Conservation (phyloP, 2,113 vertebrate species). For the Pygoscelis adeliae region DNA sequence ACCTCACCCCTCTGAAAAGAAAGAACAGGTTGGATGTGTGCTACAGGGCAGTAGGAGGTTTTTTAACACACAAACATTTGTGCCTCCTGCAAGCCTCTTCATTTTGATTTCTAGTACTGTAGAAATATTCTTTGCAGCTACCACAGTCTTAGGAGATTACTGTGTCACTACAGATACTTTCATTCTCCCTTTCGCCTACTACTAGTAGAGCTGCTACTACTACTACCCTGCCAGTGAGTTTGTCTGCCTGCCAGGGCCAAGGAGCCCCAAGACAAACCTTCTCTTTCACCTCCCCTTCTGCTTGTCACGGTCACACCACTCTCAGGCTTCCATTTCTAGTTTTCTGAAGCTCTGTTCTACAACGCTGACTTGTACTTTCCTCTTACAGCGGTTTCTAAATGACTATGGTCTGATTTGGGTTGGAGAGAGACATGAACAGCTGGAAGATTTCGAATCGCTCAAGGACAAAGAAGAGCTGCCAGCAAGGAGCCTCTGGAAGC, state of each 20-base stretch:
- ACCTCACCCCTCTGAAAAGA: background rate
- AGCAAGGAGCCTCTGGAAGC: constrained; percentile 64
- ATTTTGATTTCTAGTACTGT: background rate
- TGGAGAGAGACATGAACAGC: constrained; percentile 62
- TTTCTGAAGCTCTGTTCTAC: background rate
- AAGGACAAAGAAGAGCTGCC: background rate
- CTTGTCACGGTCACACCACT: background rate
- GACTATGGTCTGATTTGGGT: constrained; percentile 94
- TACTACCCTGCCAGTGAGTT: background rate
- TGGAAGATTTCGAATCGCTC: background rate
- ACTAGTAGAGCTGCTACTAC: background rate
- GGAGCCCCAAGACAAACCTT: background rate
- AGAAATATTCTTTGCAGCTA: background rate
- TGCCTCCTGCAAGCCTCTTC: background rate
- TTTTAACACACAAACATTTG: background rate
- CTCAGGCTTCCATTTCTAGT: background rate
- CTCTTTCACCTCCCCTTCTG: background rate
- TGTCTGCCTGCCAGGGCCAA: background rate
- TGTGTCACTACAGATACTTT: background rate
- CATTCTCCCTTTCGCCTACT: background rate
- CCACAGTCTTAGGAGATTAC: background rate
- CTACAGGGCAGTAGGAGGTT: background rate
- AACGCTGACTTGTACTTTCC: background rate
- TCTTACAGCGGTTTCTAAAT: constrained; percentile 81
- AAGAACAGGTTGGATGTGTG: background rate